Conservation (phyloP, 2,888 invertebrate genomes). For the Atherix ibis region DNA sequence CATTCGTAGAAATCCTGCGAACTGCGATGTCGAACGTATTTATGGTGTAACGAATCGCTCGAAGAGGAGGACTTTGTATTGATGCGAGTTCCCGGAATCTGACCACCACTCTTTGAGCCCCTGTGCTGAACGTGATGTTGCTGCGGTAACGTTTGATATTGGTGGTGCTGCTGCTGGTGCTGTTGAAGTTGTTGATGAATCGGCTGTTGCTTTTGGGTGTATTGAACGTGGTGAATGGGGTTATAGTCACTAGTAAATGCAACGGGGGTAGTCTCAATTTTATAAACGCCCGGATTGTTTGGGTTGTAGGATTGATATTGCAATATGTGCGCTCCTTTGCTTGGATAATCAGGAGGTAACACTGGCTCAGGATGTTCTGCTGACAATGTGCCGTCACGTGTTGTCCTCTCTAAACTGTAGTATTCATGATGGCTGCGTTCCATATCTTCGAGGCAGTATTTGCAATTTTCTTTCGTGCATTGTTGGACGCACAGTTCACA, state of each 20-base stretch:
- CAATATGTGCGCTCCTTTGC: constrained; percentile 23
- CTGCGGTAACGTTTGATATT: constrained; percentile 11
- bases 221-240: constrained; percentile 29
- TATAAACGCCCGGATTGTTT: constrained; percentile 32
- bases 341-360: neutral
- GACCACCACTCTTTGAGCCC: constrained; percentile 5
- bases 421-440: constrained; percentile 1
- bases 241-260: constrained; percentile 32
- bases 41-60: constrained; percentile 29
- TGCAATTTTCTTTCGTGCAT: constrained; percentile 27
- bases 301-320: constrained; percentile 34
- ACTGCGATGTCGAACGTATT: constrained; percentile 14
- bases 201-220: constrained; percentile 16
- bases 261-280: constrained; percentile 33
- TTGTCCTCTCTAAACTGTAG: constrained; percentile 2
- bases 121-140: constrained; percentile 12
- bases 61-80: constrained; percentile 33
- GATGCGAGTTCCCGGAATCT: constrained; percentile 11
- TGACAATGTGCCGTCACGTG: constrained; percentile 6
- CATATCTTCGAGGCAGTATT: constrained; percentile 20
- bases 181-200: constrained; percentile 10
- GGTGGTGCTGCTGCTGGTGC: constrained; percentile 8
- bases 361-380: constrained; percentile 12
- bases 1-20: constrained; percentile 12
- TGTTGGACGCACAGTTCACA: constrained; percentile 30